A percentile compares a stretch with the other conserved stretches of the same genome.
These are phyloP conservation scores for Galleria mellonella DNA, from an alignment of 1,140 invertebrate species.

Conservation along the genomic window DNA sequence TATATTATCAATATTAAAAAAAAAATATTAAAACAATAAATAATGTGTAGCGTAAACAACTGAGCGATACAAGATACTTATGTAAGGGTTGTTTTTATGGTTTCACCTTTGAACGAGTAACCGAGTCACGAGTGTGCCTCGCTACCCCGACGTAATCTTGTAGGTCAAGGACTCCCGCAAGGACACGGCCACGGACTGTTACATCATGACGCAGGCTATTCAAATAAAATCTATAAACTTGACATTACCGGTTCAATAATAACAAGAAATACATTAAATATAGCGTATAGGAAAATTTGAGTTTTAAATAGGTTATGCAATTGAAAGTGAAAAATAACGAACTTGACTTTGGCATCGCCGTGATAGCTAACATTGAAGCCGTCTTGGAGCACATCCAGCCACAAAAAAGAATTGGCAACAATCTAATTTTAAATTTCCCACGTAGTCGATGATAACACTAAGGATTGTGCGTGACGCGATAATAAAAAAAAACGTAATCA, in stretches of 20 bases:
- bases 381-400: slow-evolving; percentile 34
- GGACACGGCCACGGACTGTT: slow-evolving; percentile 18
- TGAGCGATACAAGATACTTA: slow-evolving; percentile 4
- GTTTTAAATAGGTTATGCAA: slow-evolving; percentile 12
- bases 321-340: slow-evolving; percentile 42
- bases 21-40: too few relatives aligned
- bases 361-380: slow-evolving; percentile 8
- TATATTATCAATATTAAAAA: too few relatives aligned
- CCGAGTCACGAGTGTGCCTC: background rate
- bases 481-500: slow-evolving; percentile 6
- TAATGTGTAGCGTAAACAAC: too few relatives aligned
- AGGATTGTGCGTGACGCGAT: background rate
- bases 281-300: too few relatives aligned
- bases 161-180: slow-evolving; percentile 6
- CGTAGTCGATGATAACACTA: slow-evolving; percentile 15
- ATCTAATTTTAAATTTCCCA: slow-evolving; percentile 35
- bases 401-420: slow-evolving; percentile 27
- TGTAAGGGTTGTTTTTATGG: slow-evolving; percentile 15
- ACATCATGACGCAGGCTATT: background rate
- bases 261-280: too few relatives aligned
- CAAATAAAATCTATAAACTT: too few relatives aligned
- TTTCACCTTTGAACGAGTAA: slow-evolving; percentile 14
- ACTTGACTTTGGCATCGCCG: slow-evolving; percentile 38
- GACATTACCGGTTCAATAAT: too few relatives aligned
- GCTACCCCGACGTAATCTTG: slow-evolving; percentile 3